Conservation (phyloP, 1,140 invertebrate species). For the Diabrotica undecimpunctata region DNA sequence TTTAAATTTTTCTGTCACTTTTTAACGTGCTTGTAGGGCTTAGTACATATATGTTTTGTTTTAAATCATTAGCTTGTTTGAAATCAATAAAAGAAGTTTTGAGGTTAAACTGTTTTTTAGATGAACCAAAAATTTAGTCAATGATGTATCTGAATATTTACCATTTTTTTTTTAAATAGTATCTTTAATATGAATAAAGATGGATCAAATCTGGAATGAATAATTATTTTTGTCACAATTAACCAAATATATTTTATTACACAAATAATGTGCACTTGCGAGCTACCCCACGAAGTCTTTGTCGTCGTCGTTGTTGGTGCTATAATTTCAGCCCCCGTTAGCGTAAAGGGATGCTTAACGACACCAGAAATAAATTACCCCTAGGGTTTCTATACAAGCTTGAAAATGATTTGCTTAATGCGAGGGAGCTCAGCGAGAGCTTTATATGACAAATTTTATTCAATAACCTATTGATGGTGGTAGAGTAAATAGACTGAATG, state of each 20-base stretch:
- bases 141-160: too few relatives aligned
- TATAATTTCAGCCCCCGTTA: slow-evolving; percentile 36
- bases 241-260: slow-evolving; percentile 16
- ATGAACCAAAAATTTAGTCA: too few relatives aligned
- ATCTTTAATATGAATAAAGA: not conserved
- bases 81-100: too few relatives aligned
- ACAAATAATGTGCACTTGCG: slow-evolving; percentile 21
- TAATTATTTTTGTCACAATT: not conserved
- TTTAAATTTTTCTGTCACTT: too few relatives aligned
- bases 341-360: slow-evolving; percentile 26
- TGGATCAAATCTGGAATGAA: not conserved
- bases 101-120: too few relatives aligned
- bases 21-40: too few relatives aligned
- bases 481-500: slow-evolving; percentile 30
- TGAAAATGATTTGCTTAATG: slow-evolving; percentile 42
- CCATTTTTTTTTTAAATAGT: too few relatives aligned
- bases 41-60: too few relatives aligned
- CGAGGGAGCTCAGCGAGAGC: slow-evolving; percentile 29
- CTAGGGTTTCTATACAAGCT: slow-evolving; percentile 35
- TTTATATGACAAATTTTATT: slow-evolving; percentile 42
- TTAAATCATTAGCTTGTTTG: too few relatives aligned
- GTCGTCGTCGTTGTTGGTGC: slow-evolving; percentile 9
- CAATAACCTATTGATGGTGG: slow-evolving; percentile 38
- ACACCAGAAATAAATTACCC: slow-evolving; percentile 33
- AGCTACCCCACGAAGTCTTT: slow-evolving; percentile 23